phyloP scores from a whole-genome alignment of 2,797 vertebrate species.

The Oryzias dopingdopingensis region DNA sequence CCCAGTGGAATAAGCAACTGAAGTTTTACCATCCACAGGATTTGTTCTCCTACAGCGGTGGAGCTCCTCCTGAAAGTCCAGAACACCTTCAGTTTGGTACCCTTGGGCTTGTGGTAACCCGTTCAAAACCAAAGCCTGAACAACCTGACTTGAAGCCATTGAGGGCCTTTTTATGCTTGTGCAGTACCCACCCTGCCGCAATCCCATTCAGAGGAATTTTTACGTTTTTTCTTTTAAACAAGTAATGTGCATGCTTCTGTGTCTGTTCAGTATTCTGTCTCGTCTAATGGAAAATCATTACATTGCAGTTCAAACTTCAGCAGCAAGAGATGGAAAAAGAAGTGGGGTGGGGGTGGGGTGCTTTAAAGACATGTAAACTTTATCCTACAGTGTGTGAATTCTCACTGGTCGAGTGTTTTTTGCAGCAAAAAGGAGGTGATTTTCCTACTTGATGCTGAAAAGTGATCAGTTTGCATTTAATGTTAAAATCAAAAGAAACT shows the following conservation, averaged over 20 bases:
- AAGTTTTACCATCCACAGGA: constrained; percentile 28
- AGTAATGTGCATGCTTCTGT: constrained; percentile 56
- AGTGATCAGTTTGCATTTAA: neutral
- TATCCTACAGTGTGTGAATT: neutral
- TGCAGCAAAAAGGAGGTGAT: neutral
- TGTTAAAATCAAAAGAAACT: no score
- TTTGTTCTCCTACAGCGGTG: constrained; percentile 46
- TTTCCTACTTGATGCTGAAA: constrained; percentile 3
- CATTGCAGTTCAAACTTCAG: constrained; percentile 11
- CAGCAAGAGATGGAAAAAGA: constrained; percentile 13
- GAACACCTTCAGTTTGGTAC: constrained; percentile 44
- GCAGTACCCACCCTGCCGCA: neutral
- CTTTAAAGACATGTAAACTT: neutral
- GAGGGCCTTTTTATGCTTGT: constrained; percentile 68
- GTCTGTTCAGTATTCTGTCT: constrained; percentile 52
- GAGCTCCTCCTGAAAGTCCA: constrained; percentile 39
- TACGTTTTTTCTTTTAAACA: constrained; percentile 68
- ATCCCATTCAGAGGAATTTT: constrained; percentile 59
- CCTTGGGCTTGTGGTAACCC: constrained; percentile 42
- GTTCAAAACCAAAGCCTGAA: constrained; percentile 70
- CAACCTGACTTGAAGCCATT: constrained; percentile 72
- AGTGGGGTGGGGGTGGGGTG: neutral
- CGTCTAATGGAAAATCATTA: constrained; percentile 17
- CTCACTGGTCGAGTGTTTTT: neutral
- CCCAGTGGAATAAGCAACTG: constrained; percentile 81